Percentiles rank a stretch among this genome's conserved stretches.
Evolutionary conservation across 2,888 invertebrate species (phyloP).

Genomic region (Biston stratarius): DNA sequence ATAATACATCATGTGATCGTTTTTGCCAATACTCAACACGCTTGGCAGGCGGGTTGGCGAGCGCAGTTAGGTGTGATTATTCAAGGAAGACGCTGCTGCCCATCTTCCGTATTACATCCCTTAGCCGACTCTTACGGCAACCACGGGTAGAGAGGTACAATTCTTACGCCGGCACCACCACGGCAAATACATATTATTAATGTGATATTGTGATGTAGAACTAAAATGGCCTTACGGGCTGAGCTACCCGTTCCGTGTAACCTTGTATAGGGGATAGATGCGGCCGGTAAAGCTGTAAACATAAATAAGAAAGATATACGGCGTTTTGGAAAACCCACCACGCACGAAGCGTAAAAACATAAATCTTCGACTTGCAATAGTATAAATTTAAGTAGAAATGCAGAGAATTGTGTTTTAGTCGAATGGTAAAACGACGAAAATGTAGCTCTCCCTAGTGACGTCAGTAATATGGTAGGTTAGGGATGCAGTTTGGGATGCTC

Average conservation of each 20-base stretch:
- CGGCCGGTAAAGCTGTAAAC: slow-evolving; percentile 80
- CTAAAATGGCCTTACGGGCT: not conserved
- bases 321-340: slow-evolving; percentile 81
- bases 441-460: not conserved
- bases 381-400: slow-evolving; percentile 67
- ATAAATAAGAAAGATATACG: slow-evolving; percentile 84
- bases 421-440: not conserved
- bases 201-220: not conserved
- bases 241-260: not conserved
- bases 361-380: slow-evolving; percentile 77
- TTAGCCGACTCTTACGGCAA: too few relatives aligned
- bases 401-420: slow-evolving; percentile 12
- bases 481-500: too few relatives aligned
- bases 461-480: not conserved
- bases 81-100: too few relatives aligned
- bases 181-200: too few relatives aligned
- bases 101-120: too few relatives aligned
- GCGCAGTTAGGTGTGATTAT: too few relatives aligned
- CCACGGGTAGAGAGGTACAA: too few relatives aligned
- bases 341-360: slow-evolving; percentile 72
- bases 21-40: too few relatives aligned
- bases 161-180: too few relatives aligned
- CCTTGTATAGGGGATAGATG: slow-evolving; percentile 71
- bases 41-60: too few relatives aligned
- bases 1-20: too few relatives aligned